Evolutionary conservation across 1,140 invertebrate genomes (phyloP), one percentile per base, ranked within the genome.

Genomic region (Pogonomyrmex californicus): DNA sequence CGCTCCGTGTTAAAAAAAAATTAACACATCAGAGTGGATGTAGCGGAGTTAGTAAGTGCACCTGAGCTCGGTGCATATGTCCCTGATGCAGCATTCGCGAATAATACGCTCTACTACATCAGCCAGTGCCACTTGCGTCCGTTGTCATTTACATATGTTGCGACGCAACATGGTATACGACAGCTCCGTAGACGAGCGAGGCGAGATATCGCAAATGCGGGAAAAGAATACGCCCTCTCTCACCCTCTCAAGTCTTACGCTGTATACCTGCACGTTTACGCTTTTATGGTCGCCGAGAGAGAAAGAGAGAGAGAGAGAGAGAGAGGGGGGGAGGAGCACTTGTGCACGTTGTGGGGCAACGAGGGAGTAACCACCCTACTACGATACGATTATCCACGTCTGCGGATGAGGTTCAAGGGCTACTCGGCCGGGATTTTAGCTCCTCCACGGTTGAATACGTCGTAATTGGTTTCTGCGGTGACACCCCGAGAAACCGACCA

Each of bases 371-470:
- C 62, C 47, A 10, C 23, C 38, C 71, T 60, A 62, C 75, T n/a
- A 33, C 63, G 76, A 81, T 86, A 88, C 89, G 91, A 91, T 92
- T 92, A 91, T 92, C 88, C 91, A 60, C 68, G 79, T 83, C 79
- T 92, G 91, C 86, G 91, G 91, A 92, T 92, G 91, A 92, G 91
- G 88, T 91, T 91, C 91, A 90, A 92, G 91, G 90, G 91, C 89
- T 90, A 91, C 91, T 92, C 91, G 91, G 88, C 81, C 73, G 86
- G 91, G 91, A 91, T 91, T 92, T 91, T 91, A 91, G 91, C 89
- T 88, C 85, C 79, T 89, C 73, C 85, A 88, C 86, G 76, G 83
- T 86, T 91, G 91, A 92, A 92, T 92, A 88, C 91, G 82, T 90
- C 91, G 89, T 92, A 92, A 92, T 91, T 92, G 91, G 86, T 91